A percentile compares a stretch with the other conserved stretches of the same genome.
Evolutionary conservation across 2,888 invertebrate genomes (phyloP).

Genomic region (Empis stercorea): DNA sequence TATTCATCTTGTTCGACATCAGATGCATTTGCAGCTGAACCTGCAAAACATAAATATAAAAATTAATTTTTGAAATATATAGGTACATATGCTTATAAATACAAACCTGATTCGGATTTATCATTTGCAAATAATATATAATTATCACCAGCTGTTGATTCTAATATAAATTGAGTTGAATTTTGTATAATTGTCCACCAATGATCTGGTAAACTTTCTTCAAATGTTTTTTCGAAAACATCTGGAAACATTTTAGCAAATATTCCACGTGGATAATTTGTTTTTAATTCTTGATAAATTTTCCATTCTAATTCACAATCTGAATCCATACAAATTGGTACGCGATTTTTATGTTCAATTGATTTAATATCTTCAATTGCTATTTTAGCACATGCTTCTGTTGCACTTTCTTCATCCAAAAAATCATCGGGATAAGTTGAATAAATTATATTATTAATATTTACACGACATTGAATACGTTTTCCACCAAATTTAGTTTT

Average conservation of each 20-base stretch:
- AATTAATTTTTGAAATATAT: too few relatives aligned
- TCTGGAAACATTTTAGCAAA: slow-evolving; percentile 45
- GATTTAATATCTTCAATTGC: slow-evolving; percentile 26
- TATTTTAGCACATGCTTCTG: slow-evolving; percentile 23
- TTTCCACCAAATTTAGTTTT: slow-evolving; percentile 18
- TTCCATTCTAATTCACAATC: slow-evolving; percentile 25
- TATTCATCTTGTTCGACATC: background rate
- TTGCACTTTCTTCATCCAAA: slow-evolving; percentile 21
- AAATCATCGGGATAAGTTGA: slow-evolving; percentile 31
- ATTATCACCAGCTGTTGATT: slow-evolving; percentile 22
- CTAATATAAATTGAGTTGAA: slow-evolving; percentile 40
- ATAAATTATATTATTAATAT: slow-evolving; percentile 22
- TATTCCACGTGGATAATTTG: slow-evolving; percentile 42
- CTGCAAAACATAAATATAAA: too few relatives aligned
- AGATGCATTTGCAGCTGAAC: background rate
- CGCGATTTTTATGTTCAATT: slow-evolving; percentile 19
- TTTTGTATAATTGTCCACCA: slow-evolving; percentile 52
- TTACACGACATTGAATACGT: slow-evolving; percentile 24
- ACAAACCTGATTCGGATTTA: slow-evolving; percentile 13
- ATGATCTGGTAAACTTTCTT: slow-evolving; percentile 53
- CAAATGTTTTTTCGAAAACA: slow-evolving; percentile 45
- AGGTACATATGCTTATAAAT: too few relatives aligned
- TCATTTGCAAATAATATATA: slow-evolving; percentile 28
- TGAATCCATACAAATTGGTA: slow-evolving; percentile 22
- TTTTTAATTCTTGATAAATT: slow-evolving; percentile 25